Base-by-base conservation (phyloP, 1,140 invertebrate genomes). In the Diorhabda sublineata region DNA sequence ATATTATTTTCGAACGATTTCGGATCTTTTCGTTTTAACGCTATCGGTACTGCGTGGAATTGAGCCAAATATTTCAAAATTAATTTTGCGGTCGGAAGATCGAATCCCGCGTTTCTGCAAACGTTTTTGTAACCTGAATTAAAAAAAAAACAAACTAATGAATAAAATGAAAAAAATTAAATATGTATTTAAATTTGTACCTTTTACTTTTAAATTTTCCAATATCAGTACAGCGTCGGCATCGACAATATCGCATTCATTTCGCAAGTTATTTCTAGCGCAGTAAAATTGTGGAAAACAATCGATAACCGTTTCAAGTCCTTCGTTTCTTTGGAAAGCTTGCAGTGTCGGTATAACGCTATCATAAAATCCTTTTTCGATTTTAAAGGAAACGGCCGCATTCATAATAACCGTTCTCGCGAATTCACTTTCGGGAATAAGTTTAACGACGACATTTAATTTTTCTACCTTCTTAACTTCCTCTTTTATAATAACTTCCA, bases 281-380 rank as follows among this genome's bases (percentile, higher is more conserved):
- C 85, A 84, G 71, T 83, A 86, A 71, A 82, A 86, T 3, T 80
- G 78, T 0, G 85, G 79, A 45, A 83, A 71, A 2, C 82, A 75
- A 56, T 87, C 77, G 9, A 82, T 82, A 0, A 83, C 26, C 2
- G 66, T n/a, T 47, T 80, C 61, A 0, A 85, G 47, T 0, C 82
- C 82, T 3, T 73, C 76, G 44, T 86, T 80, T 4, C 75, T 68
- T 67, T 86, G 82, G 3, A 87, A 72, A 11, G 83, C 72, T 0
- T 80, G 59, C 61, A 87, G 78, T 3, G 78, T 80, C 3, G 84
- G 82, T 2, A 81, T 78, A 45, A 87, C 73, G 11, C 73, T 75
- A 57, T 78, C 75, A 61, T 87, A 88, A 42, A 86, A 85, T 2
- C 79, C 73, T 26, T 86, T 76, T 73, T 88, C 86, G n/a, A 85